A percentile compares a stretch with the other conserved stretches of the same genome.
Evolutionary conservation across 2,888 invertebrate species (phyloP).

Genomic region (Hydropsyche betteni): DNA sequence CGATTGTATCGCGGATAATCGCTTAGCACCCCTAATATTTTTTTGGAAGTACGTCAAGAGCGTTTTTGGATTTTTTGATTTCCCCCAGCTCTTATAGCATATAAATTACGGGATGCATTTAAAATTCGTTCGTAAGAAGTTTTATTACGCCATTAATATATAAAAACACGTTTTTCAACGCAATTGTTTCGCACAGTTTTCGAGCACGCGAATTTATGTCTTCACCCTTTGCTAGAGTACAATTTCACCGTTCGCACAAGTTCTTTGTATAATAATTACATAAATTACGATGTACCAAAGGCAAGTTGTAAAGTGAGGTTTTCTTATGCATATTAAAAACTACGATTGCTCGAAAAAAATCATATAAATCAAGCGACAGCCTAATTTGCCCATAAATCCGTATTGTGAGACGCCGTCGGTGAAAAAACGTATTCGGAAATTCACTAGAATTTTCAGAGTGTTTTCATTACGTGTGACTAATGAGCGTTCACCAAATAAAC

Average conservation of each 20-base stretch:
- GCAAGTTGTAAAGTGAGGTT: background rate
- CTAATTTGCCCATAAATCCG: too few species aligned
- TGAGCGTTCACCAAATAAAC: too few species aligned
- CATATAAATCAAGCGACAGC: too few species aligned
- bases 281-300: constrained; percentile 20
- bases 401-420: too few species aligned
- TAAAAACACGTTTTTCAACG: constrained; percentile 19
- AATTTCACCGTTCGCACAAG: constrained; percentile 1
- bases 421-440: too few species aligned
- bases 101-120: constrained; percentile 16
- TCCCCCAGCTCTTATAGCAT: background rate
- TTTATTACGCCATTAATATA: constrained; percentile 16
- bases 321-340: background rate
- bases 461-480: too few species aligned
- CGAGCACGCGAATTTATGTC: constrained; percentile 14
- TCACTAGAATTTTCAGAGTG: too few species aligned
- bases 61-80: too few species aligned
- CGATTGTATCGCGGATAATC: too few species aligned
- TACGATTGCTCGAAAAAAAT: background rate
- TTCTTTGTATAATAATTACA: constrained; percentile 5
- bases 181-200: constrained; percentile 17
- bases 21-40: too few species aligned
- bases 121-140: constrained; percentile 10
- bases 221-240: background rate
- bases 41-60: too few species aligned